phyloP scores from a whole-genome alignment of 2,113 vertebrate species.

The Deroptyus accipitrinus region DNA sequence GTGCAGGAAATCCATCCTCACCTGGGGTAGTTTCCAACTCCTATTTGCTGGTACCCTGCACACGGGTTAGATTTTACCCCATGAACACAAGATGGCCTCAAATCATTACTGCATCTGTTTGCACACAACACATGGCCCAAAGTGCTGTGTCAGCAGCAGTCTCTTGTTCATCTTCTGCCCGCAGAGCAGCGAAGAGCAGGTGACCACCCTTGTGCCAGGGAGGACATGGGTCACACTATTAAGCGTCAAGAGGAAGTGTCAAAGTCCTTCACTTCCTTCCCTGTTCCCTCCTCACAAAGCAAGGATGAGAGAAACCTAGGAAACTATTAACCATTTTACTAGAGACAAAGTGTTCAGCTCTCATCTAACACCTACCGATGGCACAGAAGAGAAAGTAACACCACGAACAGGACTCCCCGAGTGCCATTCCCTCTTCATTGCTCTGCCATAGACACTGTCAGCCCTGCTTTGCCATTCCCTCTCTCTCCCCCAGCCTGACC shows the following conservation, averaged over 20 bases:
- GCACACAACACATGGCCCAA: fast-evolving
- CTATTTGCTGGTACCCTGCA: not conserved
- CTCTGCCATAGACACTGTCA: not conserved
- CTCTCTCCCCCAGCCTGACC: not conserved
- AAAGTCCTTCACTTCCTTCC: not conserved
- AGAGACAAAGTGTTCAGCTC: fast-evolving
- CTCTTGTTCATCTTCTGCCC: not conserved
- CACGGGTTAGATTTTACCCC: not conserved
- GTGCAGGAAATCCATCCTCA: not conserved
- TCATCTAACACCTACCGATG: not conserved
- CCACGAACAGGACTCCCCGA: not conserved
- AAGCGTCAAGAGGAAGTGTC: not conserved
- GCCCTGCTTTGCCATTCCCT: not conserved
- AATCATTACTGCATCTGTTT: not conserved
- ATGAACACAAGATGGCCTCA: constrained; percentile 35
- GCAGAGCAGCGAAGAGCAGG: not conserved
- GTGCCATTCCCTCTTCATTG: not conserved
- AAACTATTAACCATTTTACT: not conserved
- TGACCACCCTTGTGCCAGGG: not conserved
- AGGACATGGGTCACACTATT: not conserved
- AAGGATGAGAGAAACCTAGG: not conserved
- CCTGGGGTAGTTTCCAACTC: not conserved
- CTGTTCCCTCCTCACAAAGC: not conserved
- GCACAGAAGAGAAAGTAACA: not conserved
- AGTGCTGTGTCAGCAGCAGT: fast-evolving